These are phyloP conservation scores for Polydrusus pterygomalis DNA, from an alignment of 2,888 invertebrate genomes.

Conservation along the genomic window DNA sequence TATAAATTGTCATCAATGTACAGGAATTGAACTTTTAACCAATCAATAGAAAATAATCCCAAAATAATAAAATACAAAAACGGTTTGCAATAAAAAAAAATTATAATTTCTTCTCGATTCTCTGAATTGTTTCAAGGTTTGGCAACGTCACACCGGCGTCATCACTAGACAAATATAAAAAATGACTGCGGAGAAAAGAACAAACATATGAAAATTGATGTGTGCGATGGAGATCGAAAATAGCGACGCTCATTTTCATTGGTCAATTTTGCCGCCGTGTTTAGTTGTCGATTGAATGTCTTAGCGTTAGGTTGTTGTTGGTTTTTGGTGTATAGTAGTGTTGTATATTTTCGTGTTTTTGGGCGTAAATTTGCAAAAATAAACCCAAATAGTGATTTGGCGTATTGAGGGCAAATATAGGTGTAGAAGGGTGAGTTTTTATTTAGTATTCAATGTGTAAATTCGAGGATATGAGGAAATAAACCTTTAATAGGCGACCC, in stretches of 20 bases:
- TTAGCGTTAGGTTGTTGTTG: background rate
- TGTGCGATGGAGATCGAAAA: conserved; percentile 8
- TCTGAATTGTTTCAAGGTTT: background rate
- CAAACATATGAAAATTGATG: background rate
- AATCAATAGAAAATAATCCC: background rate
- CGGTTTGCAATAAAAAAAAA: background rate
- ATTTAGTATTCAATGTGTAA: background rate
- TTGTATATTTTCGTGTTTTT: conserved; percentile 36
- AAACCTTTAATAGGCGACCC: background rate
- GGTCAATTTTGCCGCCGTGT: conserved; percentile 3
- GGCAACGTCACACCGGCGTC: conserved; percentile 15
- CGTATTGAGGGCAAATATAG: background rate
- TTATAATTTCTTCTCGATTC: background rate
- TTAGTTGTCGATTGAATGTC: conserved; percentile 11
- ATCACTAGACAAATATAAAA: conserved; percentile 30
- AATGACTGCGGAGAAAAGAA: conserved; percentile 23
- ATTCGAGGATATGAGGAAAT: background rate
- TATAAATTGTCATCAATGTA: background rate
- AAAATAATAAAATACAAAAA: background rate
- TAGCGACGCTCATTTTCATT: conserved; percentile 1
- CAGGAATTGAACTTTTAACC: too few species aligned
- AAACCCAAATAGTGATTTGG: background rate
- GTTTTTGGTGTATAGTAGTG: background rate
- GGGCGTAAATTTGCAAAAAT: conserved; percentile 15
- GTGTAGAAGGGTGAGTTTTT: conserved; percentile 3